Evolutionary conservation across 2,888 invertebrate genomes (phyloP), one percentile per base, ranked within the genome.

Genomic region (Caradrina clavipalpis): DNA sequence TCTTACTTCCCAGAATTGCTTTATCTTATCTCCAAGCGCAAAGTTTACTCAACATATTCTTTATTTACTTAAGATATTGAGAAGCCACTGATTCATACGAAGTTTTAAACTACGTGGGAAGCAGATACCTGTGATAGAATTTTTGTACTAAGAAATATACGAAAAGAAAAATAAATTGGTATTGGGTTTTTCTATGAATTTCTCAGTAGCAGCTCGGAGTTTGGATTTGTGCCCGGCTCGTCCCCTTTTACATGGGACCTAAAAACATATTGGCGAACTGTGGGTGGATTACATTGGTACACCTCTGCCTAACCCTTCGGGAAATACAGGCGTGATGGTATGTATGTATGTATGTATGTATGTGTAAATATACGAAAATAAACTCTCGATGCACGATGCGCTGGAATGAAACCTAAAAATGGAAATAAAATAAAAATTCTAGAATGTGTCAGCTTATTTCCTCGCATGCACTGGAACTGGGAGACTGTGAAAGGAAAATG

Each of bases 401-500:
- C 21, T 59, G 47, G 39, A 58, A 58, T 58, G 57, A 58, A 71
- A 64, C 57, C 35, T 59, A 64, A 71, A 64, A 76, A 71, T 61
- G 17, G 57, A 59, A 63, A 74, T 60, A 76, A 70, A 76, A 76
- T 76, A 60, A 70, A 61, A 74, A 39, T 69, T 69, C 58, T 59
- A 39, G 58, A 74, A 76, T 47, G 55, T 75, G 69, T 73, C 76
- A 75, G 75, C 61, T 73, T 73, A 69, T 73, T 75, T 73, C 58
- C 51, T n/a, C 45, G 57, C 69, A 69, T 54, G 61, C 61, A 54
- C 45, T 75, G 76, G 58, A 69, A 58, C 51, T 53, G 17, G 39
- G 15, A 68, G 42, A 58, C 69, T 21, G 72, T n/a, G 57, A 47
- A 47, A 42, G 22, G 57, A 69, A 75, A 75, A 73, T 73, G 53